Evolutionary conservation across 2,888 invertebrate genomes (phyloP).

Genomic region (Tenodera sinensis): DNA sequence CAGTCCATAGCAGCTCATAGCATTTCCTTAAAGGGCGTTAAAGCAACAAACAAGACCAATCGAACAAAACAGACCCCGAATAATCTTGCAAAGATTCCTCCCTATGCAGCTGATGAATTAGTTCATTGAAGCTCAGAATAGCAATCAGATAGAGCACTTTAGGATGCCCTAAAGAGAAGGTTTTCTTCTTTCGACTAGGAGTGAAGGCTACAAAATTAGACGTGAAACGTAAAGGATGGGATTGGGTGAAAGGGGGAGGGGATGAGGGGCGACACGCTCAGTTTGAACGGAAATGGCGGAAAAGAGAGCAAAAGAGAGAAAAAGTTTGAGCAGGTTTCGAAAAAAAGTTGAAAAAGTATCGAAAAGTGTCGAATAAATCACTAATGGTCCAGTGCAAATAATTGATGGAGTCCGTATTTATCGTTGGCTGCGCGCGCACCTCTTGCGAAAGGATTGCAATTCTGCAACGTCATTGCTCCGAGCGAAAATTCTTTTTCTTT

Average conservation of each 20-base stretch:
- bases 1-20: too few species aligned
- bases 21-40: too few species aligned
- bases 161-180: too few species aligned
- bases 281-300: not conserved
- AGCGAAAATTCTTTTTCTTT: not conserved
- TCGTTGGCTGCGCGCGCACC: not conserved
- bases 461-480: not conserved
- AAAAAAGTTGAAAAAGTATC: not conserved
- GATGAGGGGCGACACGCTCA: not conserved
- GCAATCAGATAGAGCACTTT: too few species aligned
- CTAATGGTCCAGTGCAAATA: constrained; percentile 2
- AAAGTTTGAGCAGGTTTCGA: not conserved
- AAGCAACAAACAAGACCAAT: too few species aligned
- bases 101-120: too few species aligned
- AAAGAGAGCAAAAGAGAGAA: not conserved
- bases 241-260: not conserved
- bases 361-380: constrained; percentile 3
- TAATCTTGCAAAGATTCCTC: too few species aligned
- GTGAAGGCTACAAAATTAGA: too few species aligned
- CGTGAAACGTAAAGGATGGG: not conserved
- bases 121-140: too few species aligned
- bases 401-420: not conserved
- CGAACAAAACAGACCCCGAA: too few species aligned
- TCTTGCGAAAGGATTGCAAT: not conserved
- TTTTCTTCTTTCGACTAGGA: too few species aligned